Conservation (phyloP, 2,797 vertebrate species). For the Gallinago stenura region DNA sequence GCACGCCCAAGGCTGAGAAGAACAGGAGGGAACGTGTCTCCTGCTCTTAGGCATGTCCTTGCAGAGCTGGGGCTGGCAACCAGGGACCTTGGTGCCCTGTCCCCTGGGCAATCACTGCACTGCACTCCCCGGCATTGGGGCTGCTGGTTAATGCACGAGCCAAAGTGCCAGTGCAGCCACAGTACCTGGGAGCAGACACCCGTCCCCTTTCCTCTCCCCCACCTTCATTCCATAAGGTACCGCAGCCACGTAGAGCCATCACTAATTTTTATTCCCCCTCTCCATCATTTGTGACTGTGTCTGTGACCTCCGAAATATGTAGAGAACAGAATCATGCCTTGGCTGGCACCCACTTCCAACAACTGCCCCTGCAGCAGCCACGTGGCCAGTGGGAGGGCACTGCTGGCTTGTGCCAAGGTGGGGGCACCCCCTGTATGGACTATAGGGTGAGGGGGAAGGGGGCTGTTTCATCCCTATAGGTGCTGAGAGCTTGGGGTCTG, state of each 20-base stretch:
- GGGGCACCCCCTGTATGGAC: not conserved
- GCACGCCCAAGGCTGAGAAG: not conserved
- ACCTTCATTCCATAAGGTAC: not conserved
- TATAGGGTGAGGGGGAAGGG: not conserved
- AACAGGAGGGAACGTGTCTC: not conserved
- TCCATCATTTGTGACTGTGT: not conserved
- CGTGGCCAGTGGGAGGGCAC: not conserved
- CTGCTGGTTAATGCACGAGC: not conserved
- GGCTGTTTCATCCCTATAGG: not conserved
- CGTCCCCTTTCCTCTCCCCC: not conserved
- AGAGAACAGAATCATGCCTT: not conserved
- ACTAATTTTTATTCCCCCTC: not conserved
- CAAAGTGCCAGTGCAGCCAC: not conserved
- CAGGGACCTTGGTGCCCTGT: not conserved
- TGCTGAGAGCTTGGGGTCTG: not conserved
- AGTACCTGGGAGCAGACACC: not conserved
- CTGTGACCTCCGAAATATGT: not conserved
- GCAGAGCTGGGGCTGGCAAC: not conserved
- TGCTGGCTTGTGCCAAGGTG: not conserved
- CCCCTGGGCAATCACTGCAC: not conserved
- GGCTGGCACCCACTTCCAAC: not conserved
- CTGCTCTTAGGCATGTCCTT: accelerated
- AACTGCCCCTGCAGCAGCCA: accelerated
- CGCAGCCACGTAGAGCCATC: accelerated
- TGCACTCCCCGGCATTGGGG: accelerated